Conservation (phyloP, 1,140 invertebrate genomes). For the Eufriesea mexicana region DNA sequence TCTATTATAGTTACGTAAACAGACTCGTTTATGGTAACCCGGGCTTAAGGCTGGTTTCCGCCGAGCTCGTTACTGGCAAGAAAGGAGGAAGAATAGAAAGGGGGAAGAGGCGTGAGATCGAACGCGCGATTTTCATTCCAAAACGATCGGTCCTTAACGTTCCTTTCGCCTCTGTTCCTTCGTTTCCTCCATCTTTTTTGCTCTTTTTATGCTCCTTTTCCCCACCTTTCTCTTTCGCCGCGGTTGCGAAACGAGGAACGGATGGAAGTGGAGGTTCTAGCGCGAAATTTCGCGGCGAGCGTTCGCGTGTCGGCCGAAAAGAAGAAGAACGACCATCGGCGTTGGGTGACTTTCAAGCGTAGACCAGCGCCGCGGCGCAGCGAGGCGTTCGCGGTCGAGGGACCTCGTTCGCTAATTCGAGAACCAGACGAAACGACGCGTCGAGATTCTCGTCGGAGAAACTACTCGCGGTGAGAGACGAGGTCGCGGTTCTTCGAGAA, state of each 20-base stretch:
- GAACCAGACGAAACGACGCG: constrained; percentile 4
- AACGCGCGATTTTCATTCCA: constrained; percentile 29
- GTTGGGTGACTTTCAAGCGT: constrained; percentile 5
- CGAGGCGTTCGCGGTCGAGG: constrained; percentile 8
- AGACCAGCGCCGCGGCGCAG: background rate
- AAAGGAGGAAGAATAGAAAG: constrained; percentile 45
- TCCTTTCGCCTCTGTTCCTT: constrained; percentile 31
- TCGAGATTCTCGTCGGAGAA: background rate
- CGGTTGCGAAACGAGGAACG: background rate
- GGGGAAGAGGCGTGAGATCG: constrained; percentile 10
- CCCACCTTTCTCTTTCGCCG: constrained; percentile 13
- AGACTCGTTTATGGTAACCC: constrained; percentile 42
- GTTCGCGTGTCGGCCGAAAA: background rate
- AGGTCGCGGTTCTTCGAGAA: background rate
- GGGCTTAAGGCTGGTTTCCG: constrained; percentile 35
- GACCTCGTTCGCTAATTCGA: constrained; percentile 35
- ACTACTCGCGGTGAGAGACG: background rate
- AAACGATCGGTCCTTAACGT: constrained; percentile 40
- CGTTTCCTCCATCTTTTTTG: background rate
- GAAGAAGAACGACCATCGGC: background rate
- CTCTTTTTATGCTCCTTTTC: background rate
- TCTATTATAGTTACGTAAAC: constrained; percentile 65
- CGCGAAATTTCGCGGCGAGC: constrained; percentile 1
- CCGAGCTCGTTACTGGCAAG: constrained; percentile 21
- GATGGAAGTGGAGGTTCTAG: background rate